A percentile compares a stretch with the other conserved stretches of the same genome.
These are phyloP conservation scores for Eremobia ochroleuca DNA, from an alignment of 2,888 invertebrate genomes.

Conservation along the genomic window DNA sequence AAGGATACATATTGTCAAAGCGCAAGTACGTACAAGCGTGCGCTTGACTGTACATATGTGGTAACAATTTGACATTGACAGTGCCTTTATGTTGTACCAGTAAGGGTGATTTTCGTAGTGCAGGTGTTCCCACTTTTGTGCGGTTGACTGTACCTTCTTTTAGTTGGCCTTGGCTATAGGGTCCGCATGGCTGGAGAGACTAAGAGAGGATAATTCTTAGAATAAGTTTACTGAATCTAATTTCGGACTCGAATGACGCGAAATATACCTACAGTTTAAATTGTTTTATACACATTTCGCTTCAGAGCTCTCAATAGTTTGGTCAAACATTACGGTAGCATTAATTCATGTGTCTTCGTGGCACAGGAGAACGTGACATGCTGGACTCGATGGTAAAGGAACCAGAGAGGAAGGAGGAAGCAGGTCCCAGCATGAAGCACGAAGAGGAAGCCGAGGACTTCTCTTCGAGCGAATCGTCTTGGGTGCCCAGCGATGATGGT, in stretches of 20 bases:
- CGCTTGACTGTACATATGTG: neutral
- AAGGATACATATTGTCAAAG: neutral
- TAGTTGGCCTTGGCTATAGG: neutral
- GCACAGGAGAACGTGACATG: conserved; percentile 68
- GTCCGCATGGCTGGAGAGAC: neutral
- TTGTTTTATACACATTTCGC: neutral
- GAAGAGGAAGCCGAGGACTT: conserved; percentile 77
- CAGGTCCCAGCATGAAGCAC: conserved; percentile 70
- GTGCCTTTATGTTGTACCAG: neutral
- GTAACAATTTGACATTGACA: neutral
- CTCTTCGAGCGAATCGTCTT: conserved; percentile 82
- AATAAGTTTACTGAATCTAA: neutral
- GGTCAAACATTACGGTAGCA: neutral
- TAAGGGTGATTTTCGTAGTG: neutral
- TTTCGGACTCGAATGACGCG: neutral
- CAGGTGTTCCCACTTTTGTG: neutral
- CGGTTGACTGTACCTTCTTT: neutral
- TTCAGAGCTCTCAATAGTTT: neutral
- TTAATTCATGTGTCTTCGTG: neutral
- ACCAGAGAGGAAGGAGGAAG: conserved; percentile 56
- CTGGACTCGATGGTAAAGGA: conserved; percentile 61
- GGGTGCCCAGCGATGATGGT: conserved; percentile 82
- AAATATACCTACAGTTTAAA: neutral
- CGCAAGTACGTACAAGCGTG: neutral
- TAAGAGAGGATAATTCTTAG: neutral